Base-by-base conservation (phyloP, 2,113 vertebrate species). In the Egretta garzetta region DNA sequence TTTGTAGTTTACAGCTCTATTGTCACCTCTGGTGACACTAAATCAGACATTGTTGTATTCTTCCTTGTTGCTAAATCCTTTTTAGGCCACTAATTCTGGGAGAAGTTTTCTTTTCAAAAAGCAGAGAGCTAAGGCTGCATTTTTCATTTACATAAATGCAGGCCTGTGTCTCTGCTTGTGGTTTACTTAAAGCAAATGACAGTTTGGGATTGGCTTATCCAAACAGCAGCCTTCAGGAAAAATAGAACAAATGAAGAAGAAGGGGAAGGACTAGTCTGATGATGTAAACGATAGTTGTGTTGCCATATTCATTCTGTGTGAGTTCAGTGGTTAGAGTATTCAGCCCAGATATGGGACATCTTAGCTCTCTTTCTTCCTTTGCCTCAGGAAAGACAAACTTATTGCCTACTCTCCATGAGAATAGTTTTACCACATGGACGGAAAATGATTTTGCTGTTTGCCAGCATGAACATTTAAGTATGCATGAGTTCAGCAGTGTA, bases 1-100 rank as follows among this genome's bases (percentile, higher is more conserved):
- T 85, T 96, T 91, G 87, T 80, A 77, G 49, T 89, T 94, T 93
- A 90, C 67, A 93, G 53, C 79, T 96, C 71, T 86, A 10, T 93
- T 88, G 58, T 92, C 74, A 93, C 82, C 71, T 95, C 75, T 73
- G 67, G 66, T 93, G 82, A 80, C 59, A 76, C 58, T 93, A 72
- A 63, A 90, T 94, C 88, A 80, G 90, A 76, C 7, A 4, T 58
- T 45, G 30, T 66, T 93, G 14, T 59, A 19, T 75, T 85, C 35
- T 92, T 92, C 71, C 66, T 88, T 80, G 74, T 22, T 82, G 39
- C 30, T 9, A 47, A 81, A 28, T 71, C 20, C 52, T 76, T 88
- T 93, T 86, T 76, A 64, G 74, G 62, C 53, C 37, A 32, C 49
- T 80, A 72, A 63, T 82, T 80, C 79, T 64, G 39, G 20, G 24